These are phyloP conservation scores for Herpailurus yagouaroundi DNA, from an alignment of 2,113 vertebrate genomes.

Conservation along the genomic window DNA sequence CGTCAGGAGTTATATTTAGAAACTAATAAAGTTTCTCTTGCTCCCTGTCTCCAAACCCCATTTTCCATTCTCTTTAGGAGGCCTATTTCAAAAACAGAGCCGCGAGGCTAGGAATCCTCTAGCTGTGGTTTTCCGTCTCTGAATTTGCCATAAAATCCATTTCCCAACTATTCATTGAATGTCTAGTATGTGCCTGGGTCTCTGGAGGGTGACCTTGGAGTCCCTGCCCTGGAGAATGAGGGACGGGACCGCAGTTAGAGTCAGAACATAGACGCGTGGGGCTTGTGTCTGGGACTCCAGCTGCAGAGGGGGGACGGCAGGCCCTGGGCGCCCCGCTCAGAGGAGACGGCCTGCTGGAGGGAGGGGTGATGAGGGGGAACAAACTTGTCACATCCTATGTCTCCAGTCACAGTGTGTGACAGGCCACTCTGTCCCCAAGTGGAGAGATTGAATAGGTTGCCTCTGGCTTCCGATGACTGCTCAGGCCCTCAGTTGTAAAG, in stretches of 20 bases:
- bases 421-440: neutral
- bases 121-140: slow-evolving; percentile 36
- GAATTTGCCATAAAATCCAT: slow-evolving; percentile 42
- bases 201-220: neutral
- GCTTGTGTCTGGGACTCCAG: neutral
- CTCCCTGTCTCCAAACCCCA: neutral
- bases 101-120: slow-evolving; percentile 69
- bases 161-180: slow-evolving; percentile 46
- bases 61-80: slow-evolving; percentile 66
- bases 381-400: neutral
- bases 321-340: neutral
- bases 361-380: neutral
- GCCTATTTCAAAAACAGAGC: slow-evolving; percentile 76
- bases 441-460: neutral
- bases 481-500: neutral
- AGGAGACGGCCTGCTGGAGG: fast-evolving
- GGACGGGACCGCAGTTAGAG: neutral
- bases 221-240: neutral
- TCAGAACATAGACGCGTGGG: fast-evolving
- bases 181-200: neutral
- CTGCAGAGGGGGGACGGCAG: neutral
- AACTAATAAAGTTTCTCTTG: slow-evolving; percentile 75
- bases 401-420: neutral
- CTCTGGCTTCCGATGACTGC: neutral
- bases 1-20: slow-evolving; percentile 85